Conservation (phyloP, 2,888 invertebrate species). For the Tupiocoris notatus region DNA sequence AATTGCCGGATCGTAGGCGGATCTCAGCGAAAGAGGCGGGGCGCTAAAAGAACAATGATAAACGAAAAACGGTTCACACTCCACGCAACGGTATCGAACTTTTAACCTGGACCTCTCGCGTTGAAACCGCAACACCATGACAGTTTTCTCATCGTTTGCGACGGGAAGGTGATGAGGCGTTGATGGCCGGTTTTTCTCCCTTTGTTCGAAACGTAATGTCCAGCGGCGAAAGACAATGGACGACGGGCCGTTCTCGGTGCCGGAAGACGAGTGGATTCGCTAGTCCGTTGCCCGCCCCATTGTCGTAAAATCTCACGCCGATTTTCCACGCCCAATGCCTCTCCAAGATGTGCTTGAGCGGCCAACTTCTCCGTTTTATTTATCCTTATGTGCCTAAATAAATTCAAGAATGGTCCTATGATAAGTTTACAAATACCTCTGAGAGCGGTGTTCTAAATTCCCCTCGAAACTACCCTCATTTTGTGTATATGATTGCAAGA, state of each 20-base stretch:
- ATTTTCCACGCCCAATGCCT: slow-evolving; percentile 22
- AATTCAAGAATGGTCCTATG: too few relatives aligned
- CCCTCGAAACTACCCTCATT: too few relatives aligned
- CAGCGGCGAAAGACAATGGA: slow-evolving; percentile 8
- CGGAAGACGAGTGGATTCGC: neutral
- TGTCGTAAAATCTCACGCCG: slow-evolving; percentile 20
- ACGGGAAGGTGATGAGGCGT: neutral
- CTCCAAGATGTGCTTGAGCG: too few relatives aligned
- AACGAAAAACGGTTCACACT: neutral
- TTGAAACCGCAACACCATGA: neutral
- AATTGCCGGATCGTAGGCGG: slow-evolving; percentile 33
- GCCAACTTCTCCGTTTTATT: too few relatives aligned
- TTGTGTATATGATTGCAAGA: too few relatives aligned
- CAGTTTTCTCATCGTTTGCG: neutral
- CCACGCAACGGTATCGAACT: neutral
- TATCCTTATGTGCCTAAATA: too few relatives aligned
- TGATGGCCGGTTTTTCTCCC: neutral
- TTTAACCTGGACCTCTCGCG: neutral
- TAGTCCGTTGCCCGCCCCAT: neutral
- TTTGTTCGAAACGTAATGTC: slow-evolving; percentile 14
- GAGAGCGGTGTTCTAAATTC: too few relatives aligned
- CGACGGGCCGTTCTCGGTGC: neutral
- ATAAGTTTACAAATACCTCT: too few relatives aligned
- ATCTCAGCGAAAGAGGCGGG: neutral
- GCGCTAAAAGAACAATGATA: slow-evolving; percentile 22